Evolutionary conservation across 2,797 vertebrate genomes (phyloP).

Genomic region (Avahi laniger): DNA sequence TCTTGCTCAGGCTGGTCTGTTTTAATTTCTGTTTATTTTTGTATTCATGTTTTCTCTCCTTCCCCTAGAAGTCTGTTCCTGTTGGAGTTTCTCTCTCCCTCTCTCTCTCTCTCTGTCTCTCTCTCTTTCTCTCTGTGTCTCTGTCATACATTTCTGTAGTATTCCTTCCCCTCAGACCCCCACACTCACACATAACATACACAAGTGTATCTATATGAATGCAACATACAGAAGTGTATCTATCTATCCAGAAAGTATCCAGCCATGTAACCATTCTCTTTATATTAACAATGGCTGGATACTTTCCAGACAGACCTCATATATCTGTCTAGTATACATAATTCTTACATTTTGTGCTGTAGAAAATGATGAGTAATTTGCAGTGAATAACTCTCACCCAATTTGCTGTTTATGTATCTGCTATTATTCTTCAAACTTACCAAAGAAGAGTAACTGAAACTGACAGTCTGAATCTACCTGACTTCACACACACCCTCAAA

Average conservation of each 20-base stretch:
- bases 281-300: too few relatives aligned
- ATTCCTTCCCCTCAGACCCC: accelerated
- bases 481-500: neutral
- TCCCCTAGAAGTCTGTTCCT: neutral
- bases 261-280: too few relatives aligned
- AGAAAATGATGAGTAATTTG: conserved; percentile 15
- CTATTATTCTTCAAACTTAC: neutral
- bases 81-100: neutral
- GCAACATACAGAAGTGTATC: neutral
- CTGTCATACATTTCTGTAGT: neutral
- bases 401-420: neutral
- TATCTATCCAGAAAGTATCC: neutral
- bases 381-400: neutral
- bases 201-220: neutral
- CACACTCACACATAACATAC: neutral
- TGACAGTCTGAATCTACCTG: neutral
- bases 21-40: conserved; percentile 34
- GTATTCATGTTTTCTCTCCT: neutral
- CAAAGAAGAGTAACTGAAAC: neutral
- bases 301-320: too few relatives aligned
- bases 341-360: neutral
- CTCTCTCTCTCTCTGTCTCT: neutral
- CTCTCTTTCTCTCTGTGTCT: neutral
- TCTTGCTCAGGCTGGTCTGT: too few relatives aligned
- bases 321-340: neutral